Conservation (phyloP, 2,797 vertebrate genomes). For the Tiaroga cobitis region DNA sequence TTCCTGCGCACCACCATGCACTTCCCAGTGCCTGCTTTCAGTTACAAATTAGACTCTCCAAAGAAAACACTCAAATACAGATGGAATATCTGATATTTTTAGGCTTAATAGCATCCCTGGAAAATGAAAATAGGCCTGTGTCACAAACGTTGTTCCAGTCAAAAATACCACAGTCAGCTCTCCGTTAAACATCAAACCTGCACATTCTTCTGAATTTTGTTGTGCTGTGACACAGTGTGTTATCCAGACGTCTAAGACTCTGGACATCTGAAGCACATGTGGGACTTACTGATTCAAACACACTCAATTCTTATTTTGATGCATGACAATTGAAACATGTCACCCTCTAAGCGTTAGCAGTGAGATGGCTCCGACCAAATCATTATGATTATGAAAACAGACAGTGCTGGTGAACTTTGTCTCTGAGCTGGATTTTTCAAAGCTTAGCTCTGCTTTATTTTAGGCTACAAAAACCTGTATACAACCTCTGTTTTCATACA, state of each 20-base stretch:
- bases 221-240: background rate
- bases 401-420: slow-evolving; percentile 16
- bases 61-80: background rate
- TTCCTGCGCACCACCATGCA: background rate
- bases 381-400: slow-evolving; percentile 4
- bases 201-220: background rate
- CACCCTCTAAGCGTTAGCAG: background rate
- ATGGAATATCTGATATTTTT: slow-evolving; percentile 24
- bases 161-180: background rate
- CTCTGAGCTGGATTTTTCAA: background rate
- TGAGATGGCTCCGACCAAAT: background rate
- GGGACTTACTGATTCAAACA: background rate
- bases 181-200: background rate
- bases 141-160: background rate
- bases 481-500: slow-evolving; percentile 1
- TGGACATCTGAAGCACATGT: too few species aligned
- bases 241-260: background rate
- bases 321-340: background rate
- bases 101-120: slow-evolving; percentile 27
- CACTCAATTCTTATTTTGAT: background rate
- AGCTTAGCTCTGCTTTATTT: background rate
- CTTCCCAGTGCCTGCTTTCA: slow-evolving; percentile 7
- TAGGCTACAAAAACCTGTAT: background rate
- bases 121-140: slow-evolving; percentile 13
- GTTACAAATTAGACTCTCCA: background rate